Evolutionary conservation across 2,113 vertebrate genomes (phyloP), one percentile per base, ranked within the genome.

Genomic region (Grammatotria lemairii): DNA sequence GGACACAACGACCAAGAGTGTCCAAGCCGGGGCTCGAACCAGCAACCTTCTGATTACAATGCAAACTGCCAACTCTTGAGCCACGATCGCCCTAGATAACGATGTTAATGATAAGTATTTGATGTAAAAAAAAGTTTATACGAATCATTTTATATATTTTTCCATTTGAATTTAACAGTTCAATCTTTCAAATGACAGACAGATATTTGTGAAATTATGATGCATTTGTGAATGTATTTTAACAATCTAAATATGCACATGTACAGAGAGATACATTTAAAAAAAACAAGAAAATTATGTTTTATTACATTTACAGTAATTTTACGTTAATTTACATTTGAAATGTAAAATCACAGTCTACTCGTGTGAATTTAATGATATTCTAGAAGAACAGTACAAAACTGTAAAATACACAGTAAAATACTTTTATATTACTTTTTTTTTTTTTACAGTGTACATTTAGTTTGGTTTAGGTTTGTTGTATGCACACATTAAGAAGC

Each of bases 81-180:
- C 47, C 8, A 49, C 8, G 1, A 5, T 9, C 16, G 0, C 17
- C 47, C 17, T 49, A 9, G 2, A 49, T 0, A 0, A 0, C 16
- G 17, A 8, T 17, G 0, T 1, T 49, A 17, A 49, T 49, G 0
- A 19, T 49, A 19, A 49, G 1, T 51, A 51, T 51, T 19, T 9
- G 49, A 51, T n/a, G 4, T 9, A 51, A 51, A 51, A 51, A 51
- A 47, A 17, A 19, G 49, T 51, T 9, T n/a, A 9, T 49, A 2
- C 0, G 3, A 49, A 8, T 19, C 49, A 51, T 51, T 51, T 51
- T 9, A 1, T 51, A 51, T 51, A 9, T 19, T 51, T 3, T 49
- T 49, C 8, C 17, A 19, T 51, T 51, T 19, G 17, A 19, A 51
- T 51, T 51, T 2, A 51, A 9, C n/a, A 12, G n/a, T 55, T 54